A percentile compares a stretch with the other conserved stretches of the same genome.
Conservation (phyloP, 2,113 vertebrate species). For the Andinoacara biseriatus region DNA sequence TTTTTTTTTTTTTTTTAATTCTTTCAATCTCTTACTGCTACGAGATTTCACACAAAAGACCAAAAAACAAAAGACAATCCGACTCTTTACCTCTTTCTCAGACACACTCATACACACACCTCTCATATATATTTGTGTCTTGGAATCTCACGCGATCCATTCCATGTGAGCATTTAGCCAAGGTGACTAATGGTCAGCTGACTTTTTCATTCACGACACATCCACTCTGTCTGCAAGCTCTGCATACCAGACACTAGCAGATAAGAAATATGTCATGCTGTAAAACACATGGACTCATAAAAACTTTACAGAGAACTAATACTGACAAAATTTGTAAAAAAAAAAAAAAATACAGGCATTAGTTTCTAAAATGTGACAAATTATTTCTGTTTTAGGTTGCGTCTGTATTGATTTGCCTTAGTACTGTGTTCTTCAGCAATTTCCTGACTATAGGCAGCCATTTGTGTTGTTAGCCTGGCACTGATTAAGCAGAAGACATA, state of each 20-base stretch:
- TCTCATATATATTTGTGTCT: slow-evolving; percentile 59
- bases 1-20: neutral
- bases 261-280: neutral
- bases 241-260: neutral
- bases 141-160: slow-evolving; percentile 45
- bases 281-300: neutral
- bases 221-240: slow-evolving; percentile 23
- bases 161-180: slow-evolving; percentile 64
- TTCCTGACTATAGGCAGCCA: neutral
- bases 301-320: neutral
- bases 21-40: neutral
- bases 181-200: slow-evolving; percentile 75
- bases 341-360: neutral
- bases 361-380: neutral
- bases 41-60: neutral
- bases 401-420: neutral
- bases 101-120: slow-evolving; percentile 44
- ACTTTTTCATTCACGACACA: slow-evolving; percentile 29
- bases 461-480: neutral
- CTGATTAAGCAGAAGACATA: neutral
- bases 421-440: no score
- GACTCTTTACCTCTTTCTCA: slow-evolving; percentile 21
- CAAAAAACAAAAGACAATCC: neutral
- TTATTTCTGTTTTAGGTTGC: neutral
- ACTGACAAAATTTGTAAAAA: neutral